A percentile compares a stretch with the other conserved stretches of the same genome.
These are phyloP conservation scores for Hydrolagus colliei DNA, from an alignment of 2,797 vertebrate species.

Conservation along the genomic window DNA sequence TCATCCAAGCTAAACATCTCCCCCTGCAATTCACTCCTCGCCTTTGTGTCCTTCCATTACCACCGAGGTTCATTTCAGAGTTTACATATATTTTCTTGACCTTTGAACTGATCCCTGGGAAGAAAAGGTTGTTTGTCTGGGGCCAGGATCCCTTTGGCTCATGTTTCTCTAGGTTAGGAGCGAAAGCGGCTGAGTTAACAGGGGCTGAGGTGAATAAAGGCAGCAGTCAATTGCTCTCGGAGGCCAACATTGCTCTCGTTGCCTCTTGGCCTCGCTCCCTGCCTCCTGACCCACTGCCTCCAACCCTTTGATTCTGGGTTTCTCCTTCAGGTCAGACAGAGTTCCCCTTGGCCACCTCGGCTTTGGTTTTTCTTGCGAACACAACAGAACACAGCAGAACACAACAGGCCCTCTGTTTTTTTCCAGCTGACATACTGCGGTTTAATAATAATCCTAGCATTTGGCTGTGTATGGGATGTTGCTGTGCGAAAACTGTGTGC, in stretches of 20 bases:
- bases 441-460: too few relatives aligned
- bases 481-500: too few relatives aligned
- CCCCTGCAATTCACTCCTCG: constrained; percentile 24
- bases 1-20: constrained; percentile 26
- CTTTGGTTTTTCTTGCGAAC: too few relatives aligned
- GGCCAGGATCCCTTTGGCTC: neutral
- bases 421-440: neutral
- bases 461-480: too few relatives aligned
- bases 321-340: constrained; percentile 10
- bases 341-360: neutral
- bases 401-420: neutral
- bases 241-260: neutral
- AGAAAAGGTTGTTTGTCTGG: constrained; percentile 27
- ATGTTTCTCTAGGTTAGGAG: neutral
- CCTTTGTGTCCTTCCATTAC: neutral
- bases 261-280: neutral
- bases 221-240: constrained; percentile 2
- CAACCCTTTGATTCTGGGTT: neutral
- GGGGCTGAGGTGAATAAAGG: constrained; percentile 25
- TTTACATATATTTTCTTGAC: constrained; percentile 32
- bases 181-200: constrained; percentile 23
- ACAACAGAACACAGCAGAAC: neutral
- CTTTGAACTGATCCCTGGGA: constrained; percentile 19
- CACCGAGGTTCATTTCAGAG: constrained; percentile 12
- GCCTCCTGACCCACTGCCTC: too few relatives aligned